These are phyloP conservation scores for Stenopsyche tienmushanensis DNA, from an alignment of 1,140 invertebrate genomes.

Conservation along the genomic window DNA sequence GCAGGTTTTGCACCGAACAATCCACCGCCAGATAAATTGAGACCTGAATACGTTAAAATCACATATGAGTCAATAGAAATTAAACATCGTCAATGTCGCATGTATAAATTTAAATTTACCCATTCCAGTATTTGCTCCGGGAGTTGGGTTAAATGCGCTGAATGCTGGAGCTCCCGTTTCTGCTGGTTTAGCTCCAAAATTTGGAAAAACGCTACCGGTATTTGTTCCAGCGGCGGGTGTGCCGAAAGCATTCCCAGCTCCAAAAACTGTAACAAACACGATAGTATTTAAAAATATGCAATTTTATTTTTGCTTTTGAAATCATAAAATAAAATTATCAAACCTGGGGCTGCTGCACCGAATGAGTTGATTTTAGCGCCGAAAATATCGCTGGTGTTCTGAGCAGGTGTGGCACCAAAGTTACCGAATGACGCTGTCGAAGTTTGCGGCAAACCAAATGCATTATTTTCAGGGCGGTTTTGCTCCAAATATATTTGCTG, in stretches of 20 bases:
- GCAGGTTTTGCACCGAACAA: conserved; percentile 34
- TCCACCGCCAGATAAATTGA: conserved; percentile 33
- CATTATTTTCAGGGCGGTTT: conserved; percentile 49
- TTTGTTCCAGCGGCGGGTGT: conserved; percentile 59
- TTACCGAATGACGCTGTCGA: conserved; percentile 51
- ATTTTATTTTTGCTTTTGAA: too few relatives aligned
- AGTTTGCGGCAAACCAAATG: conserved; percentile 56
- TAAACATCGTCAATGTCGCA: too few relatives aligned
- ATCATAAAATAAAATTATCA: neutral
- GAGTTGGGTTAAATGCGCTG: conserved; percentile 41
- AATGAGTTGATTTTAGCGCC: conserved; percentile 44
- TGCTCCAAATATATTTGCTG: conserved; percentile 52
- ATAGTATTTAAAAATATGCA: neutral
- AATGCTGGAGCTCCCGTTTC: conserved; percentile 49
- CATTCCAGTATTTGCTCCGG: conserved; percentile 43
- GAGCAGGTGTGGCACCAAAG: conserved; percentile 43
- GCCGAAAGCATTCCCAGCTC: conserved; percentile 54
- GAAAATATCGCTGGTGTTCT: conserved; percentile 46
- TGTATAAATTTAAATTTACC: conserved; percentile 18
- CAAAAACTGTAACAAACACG: conserved; percentile 48
- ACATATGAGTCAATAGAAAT: conserved; percentile 2
- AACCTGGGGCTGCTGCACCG: conserved; percentile 12
- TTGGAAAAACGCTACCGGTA: conserved; percentile 59
- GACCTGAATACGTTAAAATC: conserved; percentile 16
- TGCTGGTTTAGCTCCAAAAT: conserved; percentile 51